Percentiles rank a stretch among this genome's conserved stretches.
These are phyloP conservation scores for Ondatra zibethicus DNA, from an alignment of 2,113 vertebrate genomes.

Conservation along the genomic window DNA sequence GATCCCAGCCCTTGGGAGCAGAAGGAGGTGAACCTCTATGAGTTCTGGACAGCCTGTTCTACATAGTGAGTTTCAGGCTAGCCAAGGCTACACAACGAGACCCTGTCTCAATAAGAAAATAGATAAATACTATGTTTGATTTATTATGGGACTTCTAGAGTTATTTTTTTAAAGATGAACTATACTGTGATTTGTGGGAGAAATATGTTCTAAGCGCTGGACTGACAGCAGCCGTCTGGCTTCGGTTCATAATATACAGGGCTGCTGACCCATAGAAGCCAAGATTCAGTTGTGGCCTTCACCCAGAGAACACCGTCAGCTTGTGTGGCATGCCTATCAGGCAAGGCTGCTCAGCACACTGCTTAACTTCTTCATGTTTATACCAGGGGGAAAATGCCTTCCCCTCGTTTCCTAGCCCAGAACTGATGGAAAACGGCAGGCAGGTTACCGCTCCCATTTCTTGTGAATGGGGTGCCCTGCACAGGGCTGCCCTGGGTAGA, in stretches of 20 bases:
- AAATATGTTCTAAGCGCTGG: background rate
- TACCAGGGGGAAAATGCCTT: slow-evolving; percentile 56
- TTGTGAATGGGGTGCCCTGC: background rate
- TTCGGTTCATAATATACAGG: slow-evolving; percentile 67
- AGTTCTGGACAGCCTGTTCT: background rate
- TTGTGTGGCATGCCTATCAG: slow-evolving; percentile 58
- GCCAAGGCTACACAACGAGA: background rate
- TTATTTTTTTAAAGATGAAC: slow-evolving; percentile 47
- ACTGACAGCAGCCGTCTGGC: slow-evolving; percentile 67
- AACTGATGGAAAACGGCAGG: slow-evolving; percentile 40
- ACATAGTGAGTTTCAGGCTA: background rate
- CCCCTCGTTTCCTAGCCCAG: slow-evolving; percentile 63
- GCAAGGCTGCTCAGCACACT: background rate
- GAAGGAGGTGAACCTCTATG: background rate
- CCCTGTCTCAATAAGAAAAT: background rate
- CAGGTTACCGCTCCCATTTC: slow-evolving; percentile 40
- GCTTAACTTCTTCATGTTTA: slow-evolving; percentile 43
- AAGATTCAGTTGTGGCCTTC: slow-evolving; percentile 66
- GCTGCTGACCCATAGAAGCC: slow-evolving; percentile 61
- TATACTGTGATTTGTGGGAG: slow-evolving; percentile 62
- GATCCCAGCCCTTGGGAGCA: background rate
- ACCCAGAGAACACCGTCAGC: slow-evolving; percentile 65
- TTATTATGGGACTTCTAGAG: background rate
- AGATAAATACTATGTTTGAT: background rate
- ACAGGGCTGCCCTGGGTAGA: background rate